Evolutionary conservation across 2,888 invertebrate genomes (phyloP).

Genomic region (Papilio demoleus): DNA sequence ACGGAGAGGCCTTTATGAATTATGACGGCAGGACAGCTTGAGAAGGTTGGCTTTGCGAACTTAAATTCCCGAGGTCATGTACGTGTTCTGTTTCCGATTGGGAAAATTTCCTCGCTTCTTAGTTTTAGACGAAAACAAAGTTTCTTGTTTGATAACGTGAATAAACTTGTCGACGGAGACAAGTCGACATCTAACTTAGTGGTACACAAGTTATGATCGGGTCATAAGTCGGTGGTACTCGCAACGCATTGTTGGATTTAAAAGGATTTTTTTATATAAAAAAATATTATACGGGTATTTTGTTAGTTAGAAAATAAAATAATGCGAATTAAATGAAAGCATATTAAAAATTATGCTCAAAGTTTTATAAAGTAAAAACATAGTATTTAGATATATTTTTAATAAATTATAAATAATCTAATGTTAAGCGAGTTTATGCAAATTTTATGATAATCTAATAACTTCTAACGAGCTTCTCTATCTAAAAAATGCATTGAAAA

Average conservation of each 20-base stretch:
- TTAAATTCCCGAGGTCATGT: slow-evolving; percentile 46
- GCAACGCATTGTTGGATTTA: too few species aligned
- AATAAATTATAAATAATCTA: slow-evolving; percentile 26
- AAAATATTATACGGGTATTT: too few species aligned
- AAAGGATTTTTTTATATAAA: too few species aligned
- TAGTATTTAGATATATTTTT: not conserved
- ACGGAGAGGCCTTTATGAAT: slow-evolving; percentile 55
- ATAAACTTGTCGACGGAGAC: not conserved
- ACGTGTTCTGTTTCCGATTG: slow-evolving; percentile 36
- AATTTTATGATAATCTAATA: slow-evolving; percentile 34
- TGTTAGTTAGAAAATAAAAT: too few species aligned
- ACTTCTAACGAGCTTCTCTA: slow-evolving; percentile 29
- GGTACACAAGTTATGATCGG: not conserved
- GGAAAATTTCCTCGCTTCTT: slow-evolving; percentile 10
- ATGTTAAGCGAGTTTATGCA: slow-evolving; percentile 3
- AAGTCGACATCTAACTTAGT: not conserved
- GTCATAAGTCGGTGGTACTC: not conserved
- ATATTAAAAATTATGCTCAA: too few species aligned
- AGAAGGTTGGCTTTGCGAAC: slow-evolving; percentile 49
- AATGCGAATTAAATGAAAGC: too few species aligned
- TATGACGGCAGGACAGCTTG: slow-evolving; percentile 51
- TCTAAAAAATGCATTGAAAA: slow-evolving; percentile 11
- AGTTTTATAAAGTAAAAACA: too few species aligned
- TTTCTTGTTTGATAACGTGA: slow-evolving; percentile 9
- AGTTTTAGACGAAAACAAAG: slow-evolving; percentile 11